A percentile compares a stretch with the other conserved stretches of the same genome.
These are phyloP conservation scores for Lasioglossum marginatum DNA, from an alignment of 2,888 invertebrate species.

Conservation along the genomic window DNA sequence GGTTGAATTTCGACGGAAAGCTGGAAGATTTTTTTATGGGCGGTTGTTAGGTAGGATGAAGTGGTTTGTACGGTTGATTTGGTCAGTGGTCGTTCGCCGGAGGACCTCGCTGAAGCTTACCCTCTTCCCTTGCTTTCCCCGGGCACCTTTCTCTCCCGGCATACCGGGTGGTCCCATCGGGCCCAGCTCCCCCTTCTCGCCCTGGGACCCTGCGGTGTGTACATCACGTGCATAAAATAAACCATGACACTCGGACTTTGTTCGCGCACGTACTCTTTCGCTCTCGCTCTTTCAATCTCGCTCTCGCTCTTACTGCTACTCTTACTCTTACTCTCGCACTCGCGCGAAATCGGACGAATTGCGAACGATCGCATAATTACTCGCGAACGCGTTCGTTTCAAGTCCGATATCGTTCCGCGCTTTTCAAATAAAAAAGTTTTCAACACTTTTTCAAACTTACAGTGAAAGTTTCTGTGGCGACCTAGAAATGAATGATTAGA, in stretches of 20 bases:
- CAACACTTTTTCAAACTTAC: too few relatives aligned
- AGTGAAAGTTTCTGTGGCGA: too few relatives aligned
- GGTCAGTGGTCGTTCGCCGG: slow-evolving; percentile 74
- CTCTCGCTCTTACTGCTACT: neutral
- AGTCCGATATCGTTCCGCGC: neutral
- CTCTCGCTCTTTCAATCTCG: neutral
- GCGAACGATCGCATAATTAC: neutral
- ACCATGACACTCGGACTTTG: slow-evolving; percentile 52
- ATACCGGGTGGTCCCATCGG: slow-evolving; percentile 91
- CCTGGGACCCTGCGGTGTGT: slow-evolving; percentile 85
- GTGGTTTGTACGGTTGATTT: slow-evolving; percentile 61
- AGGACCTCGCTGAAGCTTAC: slow-evolving; percentile 88
- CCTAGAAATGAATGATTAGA: too few relatives aligned
- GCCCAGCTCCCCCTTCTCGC: slow-evolving; percentile 93
- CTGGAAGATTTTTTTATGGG: slow-evolving; percentile 42
- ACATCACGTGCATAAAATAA: slow-evolving; percentile 76
- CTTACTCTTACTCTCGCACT: slow-evolving; percentile 19
- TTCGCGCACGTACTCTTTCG: slow-evolving; percentile 44
- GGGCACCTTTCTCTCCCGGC: slow-evolving; percentile 94
- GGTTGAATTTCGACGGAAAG: slow-evolving; percentile 49
- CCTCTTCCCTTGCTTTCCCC: slow-evolving; percentile 97
- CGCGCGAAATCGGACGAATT: slow-evolving; percentile 16
- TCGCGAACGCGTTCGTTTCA: neutral
- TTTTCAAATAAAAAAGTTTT: too few relatives aligned
- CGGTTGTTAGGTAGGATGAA: slow-evolving; percentile 38